These are phyloP conservation scores for Psophia crepitans DNA, from an alignment of 2,113 vertebrate genomes.

Conservation along the genomic window DNA sequence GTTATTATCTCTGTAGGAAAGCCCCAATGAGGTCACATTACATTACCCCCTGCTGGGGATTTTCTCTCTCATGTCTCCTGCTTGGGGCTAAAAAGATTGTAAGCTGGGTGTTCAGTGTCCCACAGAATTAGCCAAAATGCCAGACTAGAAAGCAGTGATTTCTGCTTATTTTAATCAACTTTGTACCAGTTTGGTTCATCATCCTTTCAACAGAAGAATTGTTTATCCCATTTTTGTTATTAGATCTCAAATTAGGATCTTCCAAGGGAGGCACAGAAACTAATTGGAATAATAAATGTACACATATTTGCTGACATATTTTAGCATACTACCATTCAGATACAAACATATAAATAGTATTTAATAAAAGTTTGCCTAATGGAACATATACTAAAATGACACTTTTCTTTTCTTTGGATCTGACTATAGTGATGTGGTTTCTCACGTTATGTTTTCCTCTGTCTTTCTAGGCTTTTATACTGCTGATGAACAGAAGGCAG, in stretches of 20 bases:
- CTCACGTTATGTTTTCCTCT: not conserved
- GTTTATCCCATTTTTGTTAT: constrained; percentile 16
- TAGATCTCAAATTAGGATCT: constrained; percentile 34
- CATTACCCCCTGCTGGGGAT: not conserved
- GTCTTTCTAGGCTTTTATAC: not conserved
- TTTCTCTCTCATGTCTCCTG: constrained; percentile 31
- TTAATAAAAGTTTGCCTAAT: not conserved
- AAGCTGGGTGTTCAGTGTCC: constrained; percentile 29
- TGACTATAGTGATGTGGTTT: not conserved
- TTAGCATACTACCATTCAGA: not conserved
- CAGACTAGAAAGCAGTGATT: not conserved
- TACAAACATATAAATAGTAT: not conserved
- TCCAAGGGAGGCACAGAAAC: not conserved
- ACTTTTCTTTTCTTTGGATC: not conserved
- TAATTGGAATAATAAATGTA: constrained; percentile 12
- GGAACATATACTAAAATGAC: not conserved
- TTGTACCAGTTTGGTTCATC: not conserved
- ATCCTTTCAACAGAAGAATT: constrained; percentile 25
- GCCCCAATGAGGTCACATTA: constrained; percentile 12
- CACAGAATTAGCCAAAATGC: constrained; percentile 4
- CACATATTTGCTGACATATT: not conserved
- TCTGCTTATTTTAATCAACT: constrained; percentile 21
- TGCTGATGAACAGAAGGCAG: constrained; percentile 2
- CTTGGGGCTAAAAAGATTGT: constrained; percentile 27
- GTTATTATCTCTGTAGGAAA: not conserved